These are phyloP conservation scores for Solen grandis DNA, from an alignment of 1,140 invertebrate genomes.

Conservation along the genomic window DNA sequence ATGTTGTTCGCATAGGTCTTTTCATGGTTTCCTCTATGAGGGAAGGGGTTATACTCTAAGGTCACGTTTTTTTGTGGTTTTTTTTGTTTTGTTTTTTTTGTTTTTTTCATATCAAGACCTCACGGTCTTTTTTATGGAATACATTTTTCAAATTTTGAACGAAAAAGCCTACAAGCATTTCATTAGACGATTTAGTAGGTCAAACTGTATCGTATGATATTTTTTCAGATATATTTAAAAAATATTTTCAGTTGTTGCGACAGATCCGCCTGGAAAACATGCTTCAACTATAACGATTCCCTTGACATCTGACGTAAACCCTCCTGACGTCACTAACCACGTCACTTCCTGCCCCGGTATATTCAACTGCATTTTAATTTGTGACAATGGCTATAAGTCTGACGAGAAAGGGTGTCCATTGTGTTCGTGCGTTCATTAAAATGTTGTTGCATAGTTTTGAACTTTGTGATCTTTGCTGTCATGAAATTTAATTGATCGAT, in stretches of 20 bases:
- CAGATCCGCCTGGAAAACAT: slow-evolving; percentile 22
- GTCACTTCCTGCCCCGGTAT: slow-evolving; percentile 22
- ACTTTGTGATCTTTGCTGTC: too few relatives aligned
- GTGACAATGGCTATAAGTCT: slow-evolving; percentile 33
- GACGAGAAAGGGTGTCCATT: slow-evolving; percentile 15
- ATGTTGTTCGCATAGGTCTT: too few relatives aligned
- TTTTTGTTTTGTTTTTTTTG: too few relatives aligned
- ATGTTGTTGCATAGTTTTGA: too few relatives aligned
- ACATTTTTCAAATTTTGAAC: too few relatives aligned
- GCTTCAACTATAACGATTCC: background rate
- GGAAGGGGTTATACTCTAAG: background rate
- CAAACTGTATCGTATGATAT: background rate
- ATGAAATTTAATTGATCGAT: too few relatives aligned
- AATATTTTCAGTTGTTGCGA: slow-evolving; percentile 14
- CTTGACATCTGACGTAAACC: too few relatives aligned
- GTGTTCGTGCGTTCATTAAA: slow-evolving; percentile 6
- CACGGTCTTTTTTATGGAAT: too few relatives aligned
- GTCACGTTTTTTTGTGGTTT: too few relatives aligned
- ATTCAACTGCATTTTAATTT: slow-evolving; percentile 5
- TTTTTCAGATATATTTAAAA: background rate
- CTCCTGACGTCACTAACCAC: slow-evolving; percentile 6
- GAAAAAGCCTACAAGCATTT: background rate
- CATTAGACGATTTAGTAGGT: background rate
- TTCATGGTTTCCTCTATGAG: too few relatives aligned
- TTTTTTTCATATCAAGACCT: too few relatives aligned